A percentile compares a stretch with the other conserved stretches of the same genome.
Conservation (phyloP, 2,888 invertebrate species). For the Bugulina stolonifera region DNA sequence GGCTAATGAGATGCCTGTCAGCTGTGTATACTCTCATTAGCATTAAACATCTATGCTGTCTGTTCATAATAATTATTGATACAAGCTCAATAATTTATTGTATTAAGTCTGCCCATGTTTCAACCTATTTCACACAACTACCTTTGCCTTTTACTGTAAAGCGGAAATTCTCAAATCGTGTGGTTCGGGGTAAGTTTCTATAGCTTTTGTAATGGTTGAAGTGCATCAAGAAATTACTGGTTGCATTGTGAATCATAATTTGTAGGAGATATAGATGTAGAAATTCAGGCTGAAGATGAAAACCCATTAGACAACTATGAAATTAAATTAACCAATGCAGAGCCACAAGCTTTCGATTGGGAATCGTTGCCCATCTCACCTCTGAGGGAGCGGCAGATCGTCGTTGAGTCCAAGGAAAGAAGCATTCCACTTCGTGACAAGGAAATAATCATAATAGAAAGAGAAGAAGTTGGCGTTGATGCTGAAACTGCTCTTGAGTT, state of each 20-base stretch:
- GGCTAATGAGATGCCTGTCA: no score
- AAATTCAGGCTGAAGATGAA: conserved; percentile 9
- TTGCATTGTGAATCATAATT: neutral
- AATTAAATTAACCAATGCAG: neutral
- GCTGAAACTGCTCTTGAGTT: neutral
- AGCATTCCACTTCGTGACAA: neutral
- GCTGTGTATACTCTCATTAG: no score
- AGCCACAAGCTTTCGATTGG: conserved; percentile 20
- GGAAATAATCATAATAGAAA: conserved; percentile 26
- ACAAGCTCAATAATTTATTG: no score
- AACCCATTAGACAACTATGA: conserved; percentile 22
- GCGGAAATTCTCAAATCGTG: no score
- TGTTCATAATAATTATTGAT: no score
- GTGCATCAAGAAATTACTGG: no score
- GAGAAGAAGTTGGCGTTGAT: conserved; percentile 11
- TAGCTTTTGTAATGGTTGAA: no score
- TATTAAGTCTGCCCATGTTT: no score
- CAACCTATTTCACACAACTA: no score
- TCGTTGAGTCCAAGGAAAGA: conserved; percentile 17
- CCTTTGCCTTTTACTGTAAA: no score
- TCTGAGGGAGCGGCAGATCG: conserved; percentile 1
- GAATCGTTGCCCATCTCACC: conserved; percentile 1
- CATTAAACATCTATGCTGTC: no score
- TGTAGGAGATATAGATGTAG: conserved; percentile 18
- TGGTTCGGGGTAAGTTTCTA: no score